These are phyloP conservation scores for Pteropus alecto DNA, from an alignment of 2,113 vertebrate species.

Conservation along the genomic window DNA sequence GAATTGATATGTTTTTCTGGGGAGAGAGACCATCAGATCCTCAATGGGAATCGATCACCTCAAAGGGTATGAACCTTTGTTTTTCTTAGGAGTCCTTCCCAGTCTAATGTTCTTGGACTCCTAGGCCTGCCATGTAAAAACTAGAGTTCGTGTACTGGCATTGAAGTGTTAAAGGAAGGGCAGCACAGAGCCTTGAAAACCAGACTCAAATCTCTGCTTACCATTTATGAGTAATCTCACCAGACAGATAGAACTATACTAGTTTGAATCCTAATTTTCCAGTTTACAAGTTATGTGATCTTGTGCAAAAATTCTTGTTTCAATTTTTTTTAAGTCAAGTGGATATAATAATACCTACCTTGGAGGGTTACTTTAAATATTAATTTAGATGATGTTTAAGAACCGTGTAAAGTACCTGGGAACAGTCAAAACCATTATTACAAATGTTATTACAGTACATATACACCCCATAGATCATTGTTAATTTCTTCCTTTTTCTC, in stretches of 20 bases:
- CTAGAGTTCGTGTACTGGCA: neutral
- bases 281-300: neutral
- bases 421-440: neutral
- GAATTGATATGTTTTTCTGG: neutral
- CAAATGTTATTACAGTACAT: neutral
- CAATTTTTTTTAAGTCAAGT: neutral
- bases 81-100: neutral
- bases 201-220: neutral
- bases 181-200: neutral
- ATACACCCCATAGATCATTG: neutral
- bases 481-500: neutral
- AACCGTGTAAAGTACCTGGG: neutral
- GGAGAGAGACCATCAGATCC: neutral
- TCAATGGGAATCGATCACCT: neutral
- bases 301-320: conserved; percentile 16
- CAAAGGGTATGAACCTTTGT: neutral
- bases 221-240: neutral
- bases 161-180: neutral
- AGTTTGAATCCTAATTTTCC: neutral
- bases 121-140: neutral
- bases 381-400: conserved; percentile 13
- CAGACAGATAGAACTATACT: neutral
- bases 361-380: neutral
- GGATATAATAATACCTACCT: neutral
- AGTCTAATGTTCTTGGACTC: neutral